These are phyloP conservation scores for Microcebus tavaratra DNA, from an alignment of 2,113 vertebrate genomes.

Conservation along the genomic window DNA sequence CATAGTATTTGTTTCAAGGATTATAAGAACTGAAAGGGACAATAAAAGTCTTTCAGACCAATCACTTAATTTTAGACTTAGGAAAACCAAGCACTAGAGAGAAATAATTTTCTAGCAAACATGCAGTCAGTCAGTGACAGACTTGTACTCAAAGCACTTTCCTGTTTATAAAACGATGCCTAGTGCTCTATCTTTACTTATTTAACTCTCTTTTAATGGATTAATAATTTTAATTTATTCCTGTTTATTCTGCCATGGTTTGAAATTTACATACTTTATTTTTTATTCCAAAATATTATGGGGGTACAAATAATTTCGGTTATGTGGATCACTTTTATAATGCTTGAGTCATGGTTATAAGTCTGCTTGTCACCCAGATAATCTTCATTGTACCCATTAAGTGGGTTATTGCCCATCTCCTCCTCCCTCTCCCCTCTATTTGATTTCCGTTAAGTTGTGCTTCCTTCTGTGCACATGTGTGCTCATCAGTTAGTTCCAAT, in stretches of 20 bases:
- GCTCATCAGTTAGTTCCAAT: too few relatives aligned
- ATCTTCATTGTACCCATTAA: too few relatives aligned
- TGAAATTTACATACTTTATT: neutral
- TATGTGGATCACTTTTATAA: too few relatives aligned
- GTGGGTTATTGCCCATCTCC: too few relatives aligned
- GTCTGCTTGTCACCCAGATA: too few relatives aligned
- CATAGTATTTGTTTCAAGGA: neutral
- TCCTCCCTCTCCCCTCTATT: too few relatives aligned
- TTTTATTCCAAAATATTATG: neutral
- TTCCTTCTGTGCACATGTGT: too few relatives aligned
- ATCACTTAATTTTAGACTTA: neutral
- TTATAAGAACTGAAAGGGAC: neutral
- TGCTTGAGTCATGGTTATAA: too few relatives aligned
- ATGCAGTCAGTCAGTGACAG: neutral
- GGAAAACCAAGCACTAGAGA: neutral
- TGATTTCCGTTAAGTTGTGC: too few relatives aligned
- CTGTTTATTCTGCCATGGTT: neutral
- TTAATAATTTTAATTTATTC: neutral
- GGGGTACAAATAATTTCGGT: too few relatives aligned
- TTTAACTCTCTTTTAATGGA: neutral
- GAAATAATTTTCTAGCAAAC: neutral
- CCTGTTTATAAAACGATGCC: neutral
- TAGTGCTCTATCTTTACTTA: neutral
- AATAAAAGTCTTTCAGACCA: neutral
- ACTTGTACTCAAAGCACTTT: neutral